phyloP scores from a whole-genome alignment of 1,140 invertebrate genomes.

The Anoplophora glabripennis region DNA sequence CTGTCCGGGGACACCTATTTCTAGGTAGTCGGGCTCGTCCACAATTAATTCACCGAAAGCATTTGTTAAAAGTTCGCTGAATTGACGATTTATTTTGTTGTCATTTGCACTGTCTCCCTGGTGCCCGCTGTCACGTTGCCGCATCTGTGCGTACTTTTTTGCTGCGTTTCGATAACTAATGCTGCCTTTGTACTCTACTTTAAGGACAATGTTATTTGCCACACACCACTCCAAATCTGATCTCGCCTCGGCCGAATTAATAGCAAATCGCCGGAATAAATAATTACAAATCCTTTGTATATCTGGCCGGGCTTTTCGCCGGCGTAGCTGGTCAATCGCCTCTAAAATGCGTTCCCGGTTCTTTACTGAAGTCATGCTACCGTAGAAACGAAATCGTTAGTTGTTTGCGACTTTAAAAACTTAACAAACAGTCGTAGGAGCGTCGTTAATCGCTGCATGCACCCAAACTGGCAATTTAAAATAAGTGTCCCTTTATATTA shows the following conservation, averaged over 20 bases:
- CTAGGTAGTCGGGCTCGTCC: conserved; percentile 67
- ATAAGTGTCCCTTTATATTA: no score
- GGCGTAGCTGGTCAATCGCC: conserved; percentile 78
- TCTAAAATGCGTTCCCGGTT: conserved; percentile 74
- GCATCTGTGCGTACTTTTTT: conserved; percentile 60
- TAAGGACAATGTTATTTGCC: conserved; percentile 72
- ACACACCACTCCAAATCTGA: conserved; percentile 72
- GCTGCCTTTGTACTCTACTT: conserved; percentile 84
- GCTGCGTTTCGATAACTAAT: conserved; percentile 79
- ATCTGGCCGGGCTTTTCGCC: conserved; percentile 79
- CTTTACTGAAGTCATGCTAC: conserved; percentile 52
- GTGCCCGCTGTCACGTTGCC: conserved; percentile 52
- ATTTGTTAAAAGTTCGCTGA: conserved; percentile 57
- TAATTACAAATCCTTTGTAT: conserved; percentile 78
- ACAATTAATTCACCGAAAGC: conserved; percentile 67
- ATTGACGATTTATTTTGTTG: conserved; percentile 42
- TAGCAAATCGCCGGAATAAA: conserved; percentile 68
- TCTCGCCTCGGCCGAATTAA: conserved; percentile 69
- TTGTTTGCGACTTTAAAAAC: no score
- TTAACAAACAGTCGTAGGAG: no score
- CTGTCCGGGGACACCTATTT: conserved; percentile 64
- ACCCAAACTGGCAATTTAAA: no score
- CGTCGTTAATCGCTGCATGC: no score
- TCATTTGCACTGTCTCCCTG: conserved; percentile 31
- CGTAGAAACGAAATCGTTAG: background rate